phyloP scores from a whole-genome alignment of 2,113 vertebrate species.

The Rhabdomys dilectus region DNA sequence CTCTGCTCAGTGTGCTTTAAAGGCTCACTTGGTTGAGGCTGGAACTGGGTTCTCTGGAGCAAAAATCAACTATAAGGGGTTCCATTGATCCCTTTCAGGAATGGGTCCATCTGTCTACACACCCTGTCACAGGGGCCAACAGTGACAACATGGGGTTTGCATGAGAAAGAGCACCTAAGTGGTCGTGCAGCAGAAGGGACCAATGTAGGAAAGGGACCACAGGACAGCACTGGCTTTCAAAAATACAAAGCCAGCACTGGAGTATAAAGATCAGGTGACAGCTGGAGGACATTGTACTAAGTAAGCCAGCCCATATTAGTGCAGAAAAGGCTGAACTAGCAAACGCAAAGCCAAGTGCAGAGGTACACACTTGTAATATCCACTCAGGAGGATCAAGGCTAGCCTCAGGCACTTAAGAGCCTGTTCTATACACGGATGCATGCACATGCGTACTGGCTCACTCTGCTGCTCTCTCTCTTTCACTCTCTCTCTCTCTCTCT shows the following conservation, averaged over 20 bases:
- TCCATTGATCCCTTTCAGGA: background rate
- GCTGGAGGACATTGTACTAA: background rate
- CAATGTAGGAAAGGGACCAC: background rate
- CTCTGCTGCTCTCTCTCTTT: too few relatives aligned
- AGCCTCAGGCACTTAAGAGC: background rate
- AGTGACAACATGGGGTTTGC: background rate
- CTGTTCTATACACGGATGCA: background rate
- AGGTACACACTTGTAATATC: background rate
- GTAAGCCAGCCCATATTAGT: background rate
- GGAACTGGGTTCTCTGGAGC: background rate
- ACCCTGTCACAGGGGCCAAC: background rate
- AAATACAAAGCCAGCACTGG: accelerated
- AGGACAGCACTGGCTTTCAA: background rate
- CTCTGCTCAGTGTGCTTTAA: background rate
- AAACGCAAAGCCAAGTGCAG: background rate
- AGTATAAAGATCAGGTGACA: background rate
- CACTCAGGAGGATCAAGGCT: background rate
- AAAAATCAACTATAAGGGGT: background rate
- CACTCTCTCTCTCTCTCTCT: too few relatives aligned
- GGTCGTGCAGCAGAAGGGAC: background rate
- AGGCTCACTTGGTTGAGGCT: accelerated
- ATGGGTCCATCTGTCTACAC: background rate
- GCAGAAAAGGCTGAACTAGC: background rate
- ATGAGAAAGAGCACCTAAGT: background rate
- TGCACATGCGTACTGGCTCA: background rate